Evolutionary conservation across 2,113 vertebrate genomes (phyloP).

Genomic region (Ochotona princeps): DNA sequence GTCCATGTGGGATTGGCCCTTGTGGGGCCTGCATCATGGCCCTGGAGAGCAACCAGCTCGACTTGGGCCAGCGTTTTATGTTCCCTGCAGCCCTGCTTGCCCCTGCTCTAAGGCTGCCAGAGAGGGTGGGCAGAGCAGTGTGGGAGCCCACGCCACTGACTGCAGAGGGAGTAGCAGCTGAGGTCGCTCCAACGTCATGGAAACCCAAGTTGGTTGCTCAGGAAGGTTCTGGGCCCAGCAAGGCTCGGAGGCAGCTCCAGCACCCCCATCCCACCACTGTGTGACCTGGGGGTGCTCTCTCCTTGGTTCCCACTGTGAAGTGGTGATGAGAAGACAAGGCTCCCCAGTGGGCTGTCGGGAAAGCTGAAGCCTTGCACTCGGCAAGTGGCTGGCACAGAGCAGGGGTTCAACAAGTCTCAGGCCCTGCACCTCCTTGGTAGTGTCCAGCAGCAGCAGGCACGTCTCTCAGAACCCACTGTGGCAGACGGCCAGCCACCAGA

Average conservation of each 20-base stretch:
- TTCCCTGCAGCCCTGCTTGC: rapidly evolving
- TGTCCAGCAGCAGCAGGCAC: neutral
- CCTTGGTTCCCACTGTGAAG: constrained; percentile 5
- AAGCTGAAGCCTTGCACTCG: too few relatives aligned
- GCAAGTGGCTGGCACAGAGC: rapidly evolving
- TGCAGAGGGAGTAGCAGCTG: rapidly evolving
- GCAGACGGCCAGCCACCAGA: neutral
- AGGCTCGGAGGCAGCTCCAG: neutral
- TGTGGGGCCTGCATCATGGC: constrained; percentile 18
- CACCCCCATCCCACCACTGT: rapidly evolving
- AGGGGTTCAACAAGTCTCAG: neutral
- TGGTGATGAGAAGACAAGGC: neutral
- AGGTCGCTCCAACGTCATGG: neutral
- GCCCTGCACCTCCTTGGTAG: neutral
- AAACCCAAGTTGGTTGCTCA: neutral
- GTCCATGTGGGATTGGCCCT: neutral
- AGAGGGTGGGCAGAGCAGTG: neutral
- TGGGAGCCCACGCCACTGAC: rapidly evolving
- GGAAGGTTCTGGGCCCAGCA: neutral
- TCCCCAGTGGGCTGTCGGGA: neutral
- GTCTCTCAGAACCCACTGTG: neutral
- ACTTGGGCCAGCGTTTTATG: neutral
- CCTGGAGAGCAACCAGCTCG: neutral
- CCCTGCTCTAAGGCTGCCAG: neutral
- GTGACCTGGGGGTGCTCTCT: neutral